phyloP scores from a whole-genome alignment of 2,888 invertebrate genomes.

The Apodemia hepburni region DNA sequence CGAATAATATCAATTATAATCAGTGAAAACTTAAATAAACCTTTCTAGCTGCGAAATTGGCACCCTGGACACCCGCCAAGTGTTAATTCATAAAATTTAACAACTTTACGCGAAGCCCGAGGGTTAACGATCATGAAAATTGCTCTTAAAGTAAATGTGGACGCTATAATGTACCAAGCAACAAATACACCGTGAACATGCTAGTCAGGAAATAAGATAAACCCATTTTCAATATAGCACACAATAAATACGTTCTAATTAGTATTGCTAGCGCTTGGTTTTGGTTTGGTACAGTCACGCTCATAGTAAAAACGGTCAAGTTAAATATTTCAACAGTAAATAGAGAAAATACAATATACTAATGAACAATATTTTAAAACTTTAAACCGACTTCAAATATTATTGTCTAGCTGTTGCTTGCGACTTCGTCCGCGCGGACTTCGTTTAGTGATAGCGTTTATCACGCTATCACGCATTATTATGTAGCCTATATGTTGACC shows the following conservation, averaged over 20 bases:
- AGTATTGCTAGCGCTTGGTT: not conserved
- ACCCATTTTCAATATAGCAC: conserved; percentile 15
- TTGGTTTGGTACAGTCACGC: not conserved
- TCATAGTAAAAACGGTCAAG: not conserved
- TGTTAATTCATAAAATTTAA: conserved; percentile 67
- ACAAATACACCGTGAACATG: conserved; percentile 18
- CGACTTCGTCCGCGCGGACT: too few species aligned
- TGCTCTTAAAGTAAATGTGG: conserved; percentile 40
- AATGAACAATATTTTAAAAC: too few species aligned
- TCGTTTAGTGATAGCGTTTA: too few species aligned
- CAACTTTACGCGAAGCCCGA: conserved; percentile 51
- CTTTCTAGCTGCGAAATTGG: conserved; percentile 39
- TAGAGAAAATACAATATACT: not conserved
- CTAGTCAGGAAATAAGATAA: conserved; percentile 15
- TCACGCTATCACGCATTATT: too few species aligned
- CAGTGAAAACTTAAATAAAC: conserved; percentile 60
- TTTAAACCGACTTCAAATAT: too few species aligned
- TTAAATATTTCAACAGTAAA: not conserved
- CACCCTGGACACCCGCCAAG: conserved; percentile 56
- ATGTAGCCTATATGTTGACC: too few species aligned
- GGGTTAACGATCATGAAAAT: conserved; percentile 54
- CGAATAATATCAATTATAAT: conserved; percentile 61
- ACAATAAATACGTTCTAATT: conserved; percentile 9
- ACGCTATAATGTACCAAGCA: conserved; percentile 30
- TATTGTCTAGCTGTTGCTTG: too few species aligned